Conservation (phyloP, 2,888 invertebrate genomes). For the Barypeithes pellucidus region DNA sequence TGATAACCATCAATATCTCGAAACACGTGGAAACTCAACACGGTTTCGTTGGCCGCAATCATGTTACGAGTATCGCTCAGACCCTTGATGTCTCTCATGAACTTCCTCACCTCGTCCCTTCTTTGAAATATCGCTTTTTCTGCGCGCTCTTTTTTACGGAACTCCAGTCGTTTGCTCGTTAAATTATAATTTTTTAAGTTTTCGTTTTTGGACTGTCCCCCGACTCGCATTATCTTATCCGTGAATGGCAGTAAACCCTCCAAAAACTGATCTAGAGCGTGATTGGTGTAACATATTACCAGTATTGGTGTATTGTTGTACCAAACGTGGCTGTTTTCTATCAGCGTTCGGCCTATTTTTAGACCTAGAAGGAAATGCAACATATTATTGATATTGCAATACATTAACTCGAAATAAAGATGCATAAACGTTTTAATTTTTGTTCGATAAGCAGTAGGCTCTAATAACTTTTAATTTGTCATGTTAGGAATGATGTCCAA, state of each 20-base stretch:
- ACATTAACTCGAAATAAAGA: no score
- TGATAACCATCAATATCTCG: constrained; percentile 57
- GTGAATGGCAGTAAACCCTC: constrained; percentile 78
- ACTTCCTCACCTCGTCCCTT: constrained; percentile 39
- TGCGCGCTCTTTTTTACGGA: not conserved
- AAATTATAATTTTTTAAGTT: constrained; percentile 72
- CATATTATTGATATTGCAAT: no score
- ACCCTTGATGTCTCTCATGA: constrained; percentile 15
- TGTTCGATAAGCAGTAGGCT: no score
- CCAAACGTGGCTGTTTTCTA: constrained; percentile 63
- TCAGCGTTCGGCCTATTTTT: constrained; percentile 47
- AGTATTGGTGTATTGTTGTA: constrained; percentile 76
- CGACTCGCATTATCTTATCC: constrained; percentile 78
- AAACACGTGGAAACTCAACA: constrained; percentile 60
- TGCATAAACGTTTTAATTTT: no score
- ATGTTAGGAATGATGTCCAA: no score
- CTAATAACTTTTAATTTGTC: no score
- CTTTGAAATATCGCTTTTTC: constrained; percentile 34
- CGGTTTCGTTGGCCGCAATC: constrained; percentile 61
- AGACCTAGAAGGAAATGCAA: constrained; percentile 46
- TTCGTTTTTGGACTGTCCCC: constrained; percentile 79
- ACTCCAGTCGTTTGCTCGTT: not conserved
- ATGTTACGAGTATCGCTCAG: not conserved
- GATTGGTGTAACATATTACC: constrained; percentile 88
- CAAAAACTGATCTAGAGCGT: constrained; percentile 90